Percentiles rank a stretch among this genome's conserved stretches.
These are phyloP conservation scores for Caenorhabditis virilis DNA, from an alignment of 2,888 invertebrate species.

Conservation along the genomic window DNA sequence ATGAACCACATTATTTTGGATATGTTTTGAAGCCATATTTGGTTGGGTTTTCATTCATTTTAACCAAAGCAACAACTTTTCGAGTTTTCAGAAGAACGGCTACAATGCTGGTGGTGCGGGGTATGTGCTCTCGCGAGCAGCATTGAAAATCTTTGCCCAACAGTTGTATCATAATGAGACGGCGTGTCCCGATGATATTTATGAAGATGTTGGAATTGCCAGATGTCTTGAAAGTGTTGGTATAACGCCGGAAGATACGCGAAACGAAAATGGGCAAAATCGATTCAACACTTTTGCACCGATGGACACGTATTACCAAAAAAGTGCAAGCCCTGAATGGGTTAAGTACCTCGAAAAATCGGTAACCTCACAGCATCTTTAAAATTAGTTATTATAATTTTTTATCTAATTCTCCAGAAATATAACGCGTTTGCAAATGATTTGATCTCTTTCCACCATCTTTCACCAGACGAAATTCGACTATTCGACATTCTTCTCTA, in stretches of 20 bases:
- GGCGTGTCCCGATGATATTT: constrained; percentile 48
- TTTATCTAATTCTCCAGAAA: background rate
- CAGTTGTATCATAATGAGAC: constrained; percentile 41
- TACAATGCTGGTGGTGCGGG: constrained; percentile 61
- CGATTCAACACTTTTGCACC: constrained; percentile 46
- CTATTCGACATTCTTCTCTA: constrained; percentile 48
- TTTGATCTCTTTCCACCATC: constrained; percentile 48
- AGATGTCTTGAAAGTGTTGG: constrained; percentile 48
- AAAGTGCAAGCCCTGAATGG: constrained; percentile 19
- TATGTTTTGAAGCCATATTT: constrained; percentile 52
- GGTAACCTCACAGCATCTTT: too few relatives aligned
- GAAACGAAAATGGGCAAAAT: constrained; percentile 42
- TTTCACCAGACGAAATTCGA: constrained; percentile 43
- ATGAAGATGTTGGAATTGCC: constrained; percentile 57
- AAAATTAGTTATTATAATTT: too few relatives aligned
- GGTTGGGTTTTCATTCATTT: constrained; percentile 6
- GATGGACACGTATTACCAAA: constrained; percentile 22
- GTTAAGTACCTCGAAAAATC: constrained; percentile 18
- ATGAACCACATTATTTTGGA: constrained; percentile 51
- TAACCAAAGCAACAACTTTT: background rate
- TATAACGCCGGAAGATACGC: constrained; percentile 48
- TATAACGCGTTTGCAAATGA: constrained; percentile 44
- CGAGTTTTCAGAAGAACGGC: constrained; percentile 37
- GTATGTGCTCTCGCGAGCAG: constrained; percentile 51
- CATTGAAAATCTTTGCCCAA: constrained; percentile 47